Evolutionary conservation across 2,888 invertebrate species (phyloP), one percentile per base, ranked within the genome.

Genomic region (Drosophila mimetica): DNA sequence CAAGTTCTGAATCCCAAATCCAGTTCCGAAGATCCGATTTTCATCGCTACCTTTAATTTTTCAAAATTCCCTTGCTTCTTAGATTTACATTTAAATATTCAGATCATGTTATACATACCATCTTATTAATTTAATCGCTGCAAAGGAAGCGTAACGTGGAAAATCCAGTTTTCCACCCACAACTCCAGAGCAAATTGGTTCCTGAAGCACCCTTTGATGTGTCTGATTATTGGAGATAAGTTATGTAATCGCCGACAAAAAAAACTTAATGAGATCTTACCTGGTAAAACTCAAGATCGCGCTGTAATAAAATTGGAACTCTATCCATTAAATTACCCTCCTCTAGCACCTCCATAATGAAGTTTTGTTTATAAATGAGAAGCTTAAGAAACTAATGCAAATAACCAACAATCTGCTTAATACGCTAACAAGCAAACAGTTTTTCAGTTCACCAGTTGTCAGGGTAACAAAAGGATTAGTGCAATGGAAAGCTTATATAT

Each of bases 271-370:
- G 30, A 51, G 50, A 22, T 67, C 54, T 64, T 47, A 96, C 96
- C 94, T 95, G 95, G 92, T 97, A 97, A 92, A 96, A 96, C 89
- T 96, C 95, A 92, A 96, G 93, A 91, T 97, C 96, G 63, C 96
- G 93, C 92, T 96, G 96, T 64, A 97, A 93, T 51, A 97, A 92
- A 83, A 97, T 96, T 74, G 95, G 95, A 76, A 97, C 96, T 77
- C 96, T 94, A 91, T 97, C 96, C 94, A 96, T 96, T 91, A 97
- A 94, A 93, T 96, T 96, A 16, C 96, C 96, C 93, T 97, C 96
- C 94, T 97, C 96, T 93, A 97, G 96, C 42, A 97, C 95, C 92
- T 96, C 96, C 96, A 48, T 41, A 22, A 30, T 61, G 4, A 2
- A 8, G 7, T 4, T 9, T 37, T 18, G 28, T 11, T 22, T 16